Evolutionary conservation across 2,797 vertebrate genomes (phyloP).

Genomic region (Hippoglossus hippoglossus): DNA sequence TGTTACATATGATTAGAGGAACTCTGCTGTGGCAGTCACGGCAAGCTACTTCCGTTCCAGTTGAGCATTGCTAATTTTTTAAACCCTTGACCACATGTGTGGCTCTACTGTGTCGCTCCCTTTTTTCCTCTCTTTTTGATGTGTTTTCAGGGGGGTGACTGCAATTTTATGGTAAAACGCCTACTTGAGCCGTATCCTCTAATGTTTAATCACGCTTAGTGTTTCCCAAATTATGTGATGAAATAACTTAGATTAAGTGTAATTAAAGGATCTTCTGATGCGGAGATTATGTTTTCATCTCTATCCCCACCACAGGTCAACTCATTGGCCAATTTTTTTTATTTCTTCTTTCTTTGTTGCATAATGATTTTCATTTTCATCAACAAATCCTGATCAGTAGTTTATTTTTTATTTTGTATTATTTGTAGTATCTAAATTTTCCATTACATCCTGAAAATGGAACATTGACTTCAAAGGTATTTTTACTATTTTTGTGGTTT

Average conservation of each 20-base stretch:
- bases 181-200: slow-evolving; percentile 73
- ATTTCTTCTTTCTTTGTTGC: not conserved
- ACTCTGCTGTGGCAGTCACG: slow-evolving; percentile 83
- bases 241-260: slow-evolving; percentile 35
- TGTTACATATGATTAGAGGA: slow-evolving; percentile 86
- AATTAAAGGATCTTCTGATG: slow-evolving; percentile 24
- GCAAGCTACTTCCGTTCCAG: slow-evolving; percentile 86
- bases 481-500: too few species aligned
- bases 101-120: slow-evolving; percentile 70
- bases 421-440: too few species aligned
- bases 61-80: slow-evolving; percentile 88
- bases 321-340: not conserved
- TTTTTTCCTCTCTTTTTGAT: slow-evolving; percentile 71
- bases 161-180: slow-evolving; percentile 82
- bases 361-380: not conserved
- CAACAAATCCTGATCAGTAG: not conserved
- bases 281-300: not conserved
- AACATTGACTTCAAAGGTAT: too few species aligned
- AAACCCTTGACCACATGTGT: slow-evolving; percentile 82
- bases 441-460: too few species aligned
- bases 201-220: slow-evolving; percentile 79
- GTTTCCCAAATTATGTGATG: slow-evolving; percentile 47
- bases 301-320: not conserved
- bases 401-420: not conserved
- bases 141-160: slow-evolving; percentile 55